phyloP scores from a whole-genome alignment of 2,888 invertebrate genomes.

The Seira sanloemensis region DNA sequence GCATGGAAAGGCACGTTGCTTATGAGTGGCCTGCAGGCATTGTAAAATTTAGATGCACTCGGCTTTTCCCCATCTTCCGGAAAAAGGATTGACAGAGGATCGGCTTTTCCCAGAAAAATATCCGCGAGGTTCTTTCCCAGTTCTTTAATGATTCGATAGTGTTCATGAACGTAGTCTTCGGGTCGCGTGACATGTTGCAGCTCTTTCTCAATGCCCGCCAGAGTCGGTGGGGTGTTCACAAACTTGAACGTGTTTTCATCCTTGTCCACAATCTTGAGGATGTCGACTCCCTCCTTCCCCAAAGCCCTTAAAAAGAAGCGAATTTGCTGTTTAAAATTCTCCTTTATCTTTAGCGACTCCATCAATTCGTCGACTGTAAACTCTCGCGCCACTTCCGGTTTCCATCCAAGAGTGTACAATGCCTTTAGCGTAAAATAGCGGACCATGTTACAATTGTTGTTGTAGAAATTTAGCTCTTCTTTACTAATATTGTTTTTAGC shows the following conservation, averaged over 20 bases:
- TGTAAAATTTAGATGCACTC: conserved; percentile 22
- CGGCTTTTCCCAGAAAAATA: conserved; percentile 28
- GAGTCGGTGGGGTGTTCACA: not conserved
- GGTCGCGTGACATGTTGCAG: not conserved
- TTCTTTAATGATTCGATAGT: conserved; percentile 4
- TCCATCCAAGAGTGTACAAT: conserved; percentile 12
- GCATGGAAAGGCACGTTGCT: not conserved
- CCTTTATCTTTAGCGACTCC: not conserved
- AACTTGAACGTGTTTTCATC: not conserved
- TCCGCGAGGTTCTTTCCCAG: conserved; percentile 29
- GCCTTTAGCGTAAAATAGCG: not conserved
- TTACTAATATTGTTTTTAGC: not conserved
- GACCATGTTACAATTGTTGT: not conserved
- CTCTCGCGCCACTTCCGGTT: not conserved
- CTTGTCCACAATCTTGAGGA: not conserved
- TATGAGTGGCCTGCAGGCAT: not conserved
- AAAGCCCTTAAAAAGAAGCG: not conserved
- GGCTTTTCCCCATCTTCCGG: conserved; percentile 26
- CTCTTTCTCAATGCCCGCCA: not conserved
- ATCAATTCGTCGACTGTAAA: not conserved
- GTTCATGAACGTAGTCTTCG: not conserved
- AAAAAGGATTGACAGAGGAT: conserved; percentile 42
- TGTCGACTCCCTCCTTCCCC: not conserved
- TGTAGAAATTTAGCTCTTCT: not conserved
- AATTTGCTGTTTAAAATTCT: not conserved